Conservation (phyloP, 2,888 invertebrate genomes). For the Spialia ferax region DNA sequence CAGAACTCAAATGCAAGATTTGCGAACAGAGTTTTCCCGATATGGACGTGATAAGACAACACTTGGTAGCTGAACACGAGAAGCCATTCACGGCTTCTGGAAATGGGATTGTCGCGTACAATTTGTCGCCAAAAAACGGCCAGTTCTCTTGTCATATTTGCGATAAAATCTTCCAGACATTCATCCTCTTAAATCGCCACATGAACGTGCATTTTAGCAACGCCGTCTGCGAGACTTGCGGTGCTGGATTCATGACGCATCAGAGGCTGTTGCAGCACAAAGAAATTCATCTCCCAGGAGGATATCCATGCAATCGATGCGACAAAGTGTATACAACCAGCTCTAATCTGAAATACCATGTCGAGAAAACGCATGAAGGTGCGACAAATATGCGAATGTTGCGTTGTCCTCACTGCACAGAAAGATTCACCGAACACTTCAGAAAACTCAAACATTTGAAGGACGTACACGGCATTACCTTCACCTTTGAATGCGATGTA, state of each 20-base stretch:
- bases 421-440: slow-evolving; percentile 71
- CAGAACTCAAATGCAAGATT: slow-evolving; percentile 66
- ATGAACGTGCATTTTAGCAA: slow-evolving; percentile 77
- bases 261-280: slow-evolving; percentile 69
- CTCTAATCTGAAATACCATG: slow-evolving; percentile 69
- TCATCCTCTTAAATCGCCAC: slow-evolving; percentile 70
- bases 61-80: slow-evolving; percentile 58
- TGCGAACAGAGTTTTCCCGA: slow-evolving; percentile 54
- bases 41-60: slow-evolving; percentile 59
- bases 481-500: slow-evolving; percentile 65
- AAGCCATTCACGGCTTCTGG: slow-evolving; percentile 65
- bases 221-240: slow-evolving; percentile 72
- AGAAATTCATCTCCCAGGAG: slow-evolving; percentile 69
- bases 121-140: slow-evolving; percentile 59
- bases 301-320: slow-evolving; percentile 72
- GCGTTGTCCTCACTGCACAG: slow-evolving; percentile 66
- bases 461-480: slow-evolving; percentile 67
- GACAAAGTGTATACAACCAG: slow-evolving; percentile 78
- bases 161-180: slow-evolving; percentile 66
- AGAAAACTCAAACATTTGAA: slow-evolving; percentile 72
- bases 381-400: slow-evolving; percentile 63
- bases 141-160: slow-evolving; percentile 69
- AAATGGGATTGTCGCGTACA: slow-evolving; percentile 66
- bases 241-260: slow-evolving; percentile 70
- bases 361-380: slow-evolving; percentile 68